Evolutionary conservation across 2,113 vertebrate genomes (phyloP).

Genomic region (Caranx ignobilis): DNA sequence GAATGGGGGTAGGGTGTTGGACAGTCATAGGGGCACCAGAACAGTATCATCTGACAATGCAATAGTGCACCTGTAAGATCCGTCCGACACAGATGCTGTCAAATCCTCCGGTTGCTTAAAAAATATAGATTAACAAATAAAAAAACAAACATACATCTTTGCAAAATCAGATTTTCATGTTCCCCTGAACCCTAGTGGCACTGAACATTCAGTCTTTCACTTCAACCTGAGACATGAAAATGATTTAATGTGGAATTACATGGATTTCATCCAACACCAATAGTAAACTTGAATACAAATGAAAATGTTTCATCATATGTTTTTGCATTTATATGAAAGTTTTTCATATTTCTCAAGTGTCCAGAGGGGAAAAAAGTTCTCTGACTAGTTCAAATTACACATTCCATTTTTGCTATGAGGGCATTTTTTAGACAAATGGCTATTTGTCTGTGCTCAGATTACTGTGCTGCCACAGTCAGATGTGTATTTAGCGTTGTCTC

Average conservation of each 20-base stretch:
- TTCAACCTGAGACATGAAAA: neutral
- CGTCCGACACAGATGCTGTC: neutral
- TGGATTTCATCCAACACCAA: neutral
- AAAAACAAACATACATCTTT: neutral
- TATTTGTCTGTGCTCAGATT: slow-evolving; percentile 52
- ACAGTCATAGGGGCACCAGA: slow-evolving; percentile 54
- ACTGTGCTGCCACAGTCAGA: slow-evolving; percentile 34
- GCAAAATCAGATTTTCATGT: neutral
- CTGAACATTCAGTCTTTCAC: neutral
- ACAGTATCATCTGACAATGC: slow-evolving; percentile 37
- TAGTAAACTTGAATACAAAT: neutral
- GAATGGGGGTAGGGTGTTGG: slow-evolving; percentile 71
- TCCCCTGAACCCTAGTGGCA: neutral
- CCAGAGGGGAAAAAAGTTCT: neutral
- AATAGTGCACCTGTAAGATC: slow-evolving; percentile 38
- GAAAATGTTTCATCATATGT: neutral
- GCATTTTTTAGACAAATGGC: slow-evolving; percentile 43
- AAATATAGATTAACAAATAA: too few species aligned
- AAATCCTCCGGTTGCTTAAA: neutral
- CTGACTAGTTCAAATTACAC: slow-evolving; percentile 13
- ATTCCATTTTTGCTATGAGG: neutral
- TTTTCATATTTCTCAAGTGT: neutral
- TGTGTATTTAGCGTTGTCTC: slow-evolving; percentile 50
- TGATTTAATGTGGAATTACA: slow-evolving; percentile 1
- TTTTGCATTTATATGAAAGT: slow-evolving; percentile 7